These are phyloP conservation scores for Crotalus helleri DNA, from an alignment of 2,113 vertebrate species.

Conservation along the genomic window DNA sequence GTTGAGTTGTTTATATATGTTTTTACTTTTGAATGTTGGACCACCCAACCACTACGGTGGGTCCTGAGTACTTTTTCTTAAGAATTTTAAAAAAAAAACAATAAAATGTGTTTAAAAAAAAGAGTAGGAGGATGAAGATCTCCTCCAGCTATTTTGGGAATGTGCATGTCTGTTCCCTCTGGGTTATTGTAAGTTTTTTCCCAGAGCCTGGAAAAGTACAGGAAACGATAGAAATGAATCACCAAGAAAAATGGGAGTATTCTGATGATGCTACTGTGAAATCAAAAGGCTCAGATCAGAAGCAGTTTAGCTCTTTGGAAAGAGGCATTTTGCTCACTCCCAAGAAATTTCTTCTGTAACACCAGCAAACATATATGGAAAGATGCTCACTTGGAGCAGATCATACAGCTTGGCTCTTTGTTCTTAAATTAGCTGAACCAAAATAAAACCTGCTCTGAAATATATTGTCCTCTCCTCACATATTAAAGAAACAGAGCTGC, in stretches of 20 bases:
- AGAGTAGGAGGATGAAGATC: not conserved
- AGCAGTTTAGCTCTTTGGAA: not conserved
- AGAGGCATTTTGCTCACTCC: not conserved
- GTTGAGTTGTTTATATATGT: too few relatives aligned
- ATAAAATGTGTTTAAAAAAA: not conserved
- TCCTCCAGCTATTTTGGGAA: not conserved
- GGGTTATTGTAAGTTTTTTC: not conserved
- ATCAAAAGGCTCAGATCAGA: not conserved
- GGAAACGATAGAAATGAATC: not conserved
- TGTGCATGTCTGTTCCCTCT: not conserved
- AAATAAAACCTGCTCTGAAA: not conserved
- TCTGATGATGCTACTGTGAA: not conserved
- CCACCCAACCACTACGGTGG: too few relatives aligned
- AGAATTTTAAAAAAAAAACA: too few relatives aligned
- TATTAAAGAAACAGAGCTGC: not conserved
- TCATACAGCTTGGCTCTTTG: not conserved
- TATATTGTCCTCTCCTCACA: not conserved
- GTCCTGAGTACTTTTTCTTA: too few relatives aligned
- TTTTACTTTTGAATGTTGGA: too few relatives aligned
- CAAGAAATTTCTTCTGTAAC: not conserved
- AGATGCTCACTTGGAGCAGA: not conserved
- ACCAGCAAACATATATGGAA: not conserved
- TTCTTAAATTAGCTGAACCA: not conserved
- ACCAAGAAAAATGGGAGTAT: rapidly evolving
- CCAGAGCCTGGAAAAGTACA: not conserved